Evolutionary conservation across 2,797 vertebrate genomes (phyloP), one percentile per base, ranked within the genome.

Genomic region (Hippocampus kuda): DNA sequence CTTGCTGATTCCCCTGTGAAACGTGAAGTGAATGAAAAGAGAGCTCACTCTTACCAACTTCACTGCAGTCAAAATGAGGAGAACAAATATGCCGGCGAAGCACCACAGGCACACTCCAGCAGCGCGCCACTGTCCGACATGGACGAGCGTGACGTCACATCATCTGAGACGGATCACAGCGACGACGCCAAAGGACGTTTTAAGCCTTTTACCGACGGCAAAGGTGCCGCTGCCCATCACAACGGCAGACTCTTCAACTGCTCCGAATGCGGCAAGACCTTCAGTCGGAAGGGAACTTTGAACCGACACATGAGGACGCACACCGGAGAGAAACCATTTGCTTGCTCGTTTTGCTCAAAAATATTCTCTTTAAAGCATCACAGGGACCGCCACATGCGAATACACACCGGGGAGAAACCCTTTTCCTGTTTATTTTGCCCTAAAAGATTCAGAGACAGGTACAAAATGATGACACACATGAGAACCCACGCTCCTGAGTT

Each of bases 271-370:
- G 62, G n/a, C 41, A 67, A 67, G n/a, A 67, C 20, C 9, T 67
- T 67, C 27, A 34, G 13, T 20, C 27, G 66, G 22, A 67, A 54
- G 27, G 66, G 66, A 5, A 49, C 46, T 13, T 54, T 67, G 34
- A 54, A 51, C 22, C 48, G 51, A 22, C 66, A 67, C 49, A 49
- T 67, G 26, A 38, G 66, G 22, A 67, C 51, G 5, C 66, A 67
- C 66, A 67, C 66, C 2, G 66, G 66, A 24, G 66, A 67, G 48
- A 67, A 67, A 53, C 66, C 66, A n/a, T 67, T 54, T 46, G 12
- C 48, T 49, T 67, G 66, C 27, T 67, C 66, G 10, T 49, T 38
- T 34, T 67, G 66, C 27, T 22, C 48, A 0, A 67, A 54, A 54
- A 38, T 49, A 2, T 67, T 67, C 18, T 59, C 56, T 20, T 15